Percentiles rank a stretch among this genome's conserved stretches.
Evolutionary conservation across 2,888 invertebrate genomes (phyloP).

Genomic region (Drosophila bunnanda): DNA sequence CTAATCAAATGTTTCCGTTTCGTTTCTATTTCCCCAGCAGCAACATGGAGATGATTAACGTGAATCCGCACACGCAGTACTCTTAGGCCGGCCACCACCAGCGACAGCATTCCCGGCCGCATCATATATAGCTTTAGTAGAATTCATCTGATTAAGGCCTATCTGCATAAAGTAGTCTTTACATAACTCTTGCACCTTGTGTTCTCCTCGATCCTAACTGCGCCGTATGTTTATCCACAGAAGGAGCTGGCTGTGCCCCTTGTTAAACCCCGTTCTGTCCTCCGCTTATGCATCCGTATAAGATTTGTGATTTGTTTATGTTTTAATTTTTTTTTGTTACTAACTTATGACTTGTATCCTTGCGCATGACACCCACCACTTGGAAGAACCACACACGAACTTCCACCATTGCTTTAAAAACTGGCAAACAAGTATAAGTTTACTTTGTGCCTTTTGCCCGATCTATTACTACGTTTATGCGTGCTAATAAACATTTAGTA

Average conservation of each 20-base stretch:
- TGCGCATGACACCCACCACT: conserved; percentile 8
- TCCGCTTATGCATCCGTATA: not conserved
- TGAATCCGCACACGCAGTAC: conserved; percentile 94
- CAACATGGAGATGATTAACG: conserved; percentile 95
- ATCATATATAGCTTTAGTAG: conserved; percentile 39
- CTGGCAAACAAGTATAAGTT: conserved; percentile 5
- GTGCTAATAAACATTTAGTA: conserved; percentile 25
- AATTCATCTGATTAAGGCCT: conserved; percentile 33
- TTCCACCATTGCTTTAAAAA: conserved; percentile 16
- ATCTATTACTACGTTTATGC: conserved; percentile 16
- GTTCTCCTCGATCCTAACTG: conserved; percentile 1
- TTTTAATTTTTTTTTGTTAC: not conserved
- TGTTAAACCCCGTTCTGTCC: conserved; percentile 14
- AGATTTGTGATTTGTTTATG: conserved; percentile 4
- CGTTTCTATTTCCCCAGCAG: conserved; percentile 85
- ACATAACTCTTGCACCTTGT: conserved; percentile 6
- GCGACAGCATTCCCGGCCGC: conserved; percentile 25
- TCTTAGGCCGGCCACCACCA: conserved; percentile 85
- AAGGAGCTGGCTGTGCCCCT: conserved; percentile 20
- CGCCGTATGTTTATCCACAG: not conserved
- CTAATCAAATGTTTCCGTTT: conserved; percentile 12
- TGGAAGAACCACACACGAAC: conserved; percentile 11
- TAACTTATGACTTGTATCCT: conserved; percentile 3
- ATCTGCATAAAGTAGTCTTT: conserved; percentile 37
- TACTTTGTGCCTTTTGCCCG: conserved; percentile 3